Evolutionary conservation across 1,140 invertebrate genomes (phyloP), one percentile per base, ranked within the genome.

Genomic region (Cotesia glomerata): DNA sequence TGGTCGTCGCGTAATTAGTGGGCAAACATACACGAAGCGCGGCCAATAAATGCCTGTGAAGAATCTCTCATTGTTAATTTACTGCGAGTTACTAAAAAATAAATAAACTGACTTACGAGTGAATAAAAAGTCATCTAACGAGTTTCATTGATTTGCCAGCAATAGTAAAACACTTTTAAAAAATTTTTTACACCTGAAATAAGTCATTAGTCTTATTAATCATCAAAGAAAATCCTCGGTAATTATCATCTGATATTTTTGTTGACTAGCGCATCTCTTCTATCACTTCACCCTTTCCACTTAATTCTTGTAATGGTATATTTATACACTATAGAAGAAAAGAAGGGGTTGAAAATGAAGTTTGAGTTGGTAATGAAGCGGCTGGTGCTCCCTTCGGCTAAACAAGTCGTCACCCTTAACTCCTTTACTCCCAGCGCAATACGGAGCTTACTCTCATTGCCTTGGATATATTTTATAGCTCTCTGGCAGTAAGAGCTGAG

Each of bases 401-500:
- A 84, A 83, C 84, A 81, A 85, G 82, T 86, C 86, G 78, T 86
- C 84, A 82, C 84, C 81, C 84, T 81, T 81, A n/a, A 61, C 18
- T 49, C 26, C 14, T 36, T 45, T 45, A 45, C 39, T 45, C 5
- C 8, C 39, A 45, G 39, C 39, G 39, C 39, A 45, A 45, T 45
- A 45, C 39, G 39, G 39, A 45, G 39, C 64, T 65, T 56, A 51
- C 5, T 62, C 59, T 62, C 35, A n/a, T 62, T 35, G 82, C 81
- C 83, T 84, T 80, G 79, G 80, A 84, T 86, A 86, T 86, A 86
- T 86, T 86, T 86, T 87, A 87, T 87, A 84, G 84, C 83, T 67
- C 78, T 45, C 39, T 80, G 75, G 81, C 80, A 78, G 82, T 79
- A 45, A 45, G 59, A 81, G 84, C 69, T 85, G 84, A 86, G 85